A percentile compares a stretch with the other conserved stretches of the same genome.
These are phyloP conservation scores for Drepanosiphum platanoidis DNA, from an alignment of 2,888 invertebrate genomes.

Conservation along the genomic window DNA sequence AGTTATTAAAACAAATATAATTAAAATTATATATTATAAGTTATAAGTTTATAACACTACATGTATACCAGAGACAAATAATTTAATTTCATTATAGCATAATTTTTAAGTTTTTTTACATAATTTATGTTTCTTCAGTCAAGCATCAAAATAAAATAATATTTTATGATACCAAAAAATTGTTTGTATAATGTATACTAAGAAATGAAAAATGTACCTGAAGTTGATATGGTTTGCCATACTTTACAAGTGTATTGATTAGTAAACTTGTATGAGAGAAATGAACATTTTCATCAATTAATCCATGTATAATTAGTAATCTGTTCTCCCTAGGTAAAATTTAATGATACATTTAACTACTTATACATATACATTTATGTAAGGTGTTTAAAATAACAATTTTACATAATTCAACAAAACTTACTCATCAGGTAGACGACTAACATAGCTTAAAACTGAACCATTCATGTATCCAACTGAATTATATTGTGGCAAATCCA, in stretches of 20 bases:
- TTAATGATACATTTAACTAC: slow-evolving; percentile 45
- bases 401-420: slow-evolving; percentile 66
- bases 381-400: not conserved
- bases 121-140: not conserved
- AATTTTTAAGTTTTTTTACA: too few relatives aligned
- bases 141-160: too few relatives aligned
- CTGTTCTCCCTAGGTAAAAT: slow-evolving; percentile 78
- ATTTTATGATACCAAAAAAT: not conserved
- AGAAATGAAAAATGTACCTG: slow-evolving; percentile 71
- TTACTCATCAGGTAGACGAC: slow-evolving; percentile 91
- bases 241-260: slow-evolving; percentile 86
- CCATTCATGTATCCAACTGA: slow-evolving; percentile 83
- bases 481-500: slow-evolving; percentile 86
- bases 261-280: slow-evolving; percentile 95
- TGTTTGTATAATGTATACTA: not conserved
- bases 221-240: slow-evolving; percentile 95
- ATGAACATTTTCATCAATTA: slow-evolving; percentile 99
- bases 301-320: slow-evolving; percentile 93
- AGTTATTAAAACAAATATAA: not conserved
- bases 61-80: too few relatives aligned
- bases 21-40: slow-evolving; percentile 4
- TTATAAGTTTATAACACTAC: too few relatives aligned
- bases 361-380: slow-evolving; percentile 5
- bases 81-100: too few relatives aligned
- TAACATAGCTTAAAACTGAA: slow-evolving; percentile 84